phyloP scores from a whole-genome alignment of 1,140 invertebrate species.

The Apis dorsata region DNA sequence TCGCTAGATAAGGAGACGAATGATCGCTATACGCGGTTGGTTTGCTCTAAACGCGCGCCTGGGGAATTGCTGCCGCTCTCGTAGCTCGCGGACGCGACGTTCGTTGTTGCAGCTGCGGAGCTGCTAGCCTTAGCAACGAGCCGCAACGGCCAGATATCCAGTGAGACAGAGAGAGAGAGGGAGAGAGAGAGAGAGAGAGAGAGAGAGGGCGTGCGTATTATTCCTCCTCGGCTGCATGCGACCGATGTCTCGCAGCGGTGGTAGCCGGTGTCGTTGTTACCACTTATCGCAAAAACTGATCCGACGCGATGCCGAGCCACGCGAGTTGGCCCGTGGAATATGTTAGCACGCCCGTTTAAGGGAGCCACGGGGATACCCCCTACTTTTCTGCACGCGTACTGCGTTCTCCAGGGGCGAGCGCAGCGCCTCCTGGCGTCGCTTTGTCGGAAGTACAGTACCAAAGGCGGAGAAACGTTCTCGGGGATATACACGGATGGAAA shows the following conservation, averaged over 20 bases:
- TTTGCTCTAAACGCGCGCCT: constrained; percentile 63
- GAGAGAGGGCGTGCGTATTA: not conserved
- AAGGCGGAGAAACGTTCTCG: not conserved
- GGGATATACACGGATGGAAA: too few species aligned
- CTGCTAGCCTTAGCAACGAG: constrained; percentile 16
- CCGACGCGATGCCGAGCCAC: constrained; percentile 52
- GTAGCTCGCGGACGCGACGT: not conserved
- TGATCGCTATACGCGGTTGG: constrained; percentile 60
- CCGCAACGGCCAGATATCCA: not conserved
- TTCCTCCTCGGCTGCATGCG: constrained; percentile 22
- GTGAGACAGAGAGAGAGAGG: not conserved
- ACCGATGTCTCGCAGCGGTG: constrained; percentile 42
- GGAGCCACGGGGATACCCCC: constrained; percentile 8
- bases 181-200: too few species aligned
- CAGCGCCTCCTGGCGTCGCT: not conserved
- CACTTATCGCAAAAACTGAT: constrained; percentile 67
- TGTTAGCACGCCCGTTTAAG: constrained; percentile 58
- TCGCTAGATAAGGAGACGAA: constrained; percentile 71
- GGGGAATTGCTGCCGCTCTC: constrained; percentile 50
- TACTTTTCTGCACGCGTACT: not conserved
- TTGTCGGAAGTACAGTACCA: not conserved
- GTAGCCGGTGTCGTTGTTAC: constrained; percentile 60
- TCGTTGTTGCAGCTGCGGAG: constrained; percentile 12
- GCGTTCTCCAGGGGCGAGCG: not conserved
- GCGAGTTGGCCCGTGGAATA: constrained; percentile 57